Evolutionary conservation across 2,888 invertebrate species (phyloP), one percentile per base, ranked within the genome.

Genomic region (Geotrupes spiniger): DNA sequence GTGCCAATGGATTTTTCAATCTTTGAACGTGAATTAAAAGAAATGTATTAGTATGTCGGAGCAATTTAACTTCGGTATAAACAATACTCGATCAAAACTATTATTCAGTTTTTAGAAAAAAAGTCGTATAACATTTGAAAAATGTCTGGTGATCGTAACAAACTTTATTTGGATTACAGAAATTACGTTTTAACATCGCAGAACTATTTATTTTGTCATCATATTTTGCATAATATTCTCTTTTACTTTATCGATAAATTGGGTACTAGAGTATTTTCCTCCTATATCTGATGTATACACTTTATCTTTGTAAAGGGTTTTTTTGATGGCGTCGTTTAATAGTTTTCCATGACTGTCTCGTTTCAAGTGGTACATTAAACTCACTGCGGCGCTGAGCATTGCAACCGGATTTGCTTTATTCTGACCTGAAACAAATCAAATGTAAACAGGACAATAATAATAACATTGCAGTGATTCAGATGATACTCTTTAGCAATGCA

Each of bases 401-500:
- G 62, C 63, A 4, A 55, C 44, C 0, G 65, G 65, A 49, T 65
- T 65, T 4, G 61, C 63, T 8, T 49, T 36, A 36, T 60, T 54
- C 44, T 56, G 53, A 14, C 54, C 57, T 55, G 42, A 29, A 37
- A 56, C 12, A 4, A 38, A 46, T 39, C 33, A 39, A 17, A 17
- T 33, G 15, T 29, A 1, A 4, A n/a, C n/a, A n/a, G n/a, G n/a
- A n/a, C n/a, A n/a, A n/a, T n/a, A n/a, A n/a, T n/a, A n/a, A n/a
- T n/a, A n/a, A n/a, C n/a, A n/a, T n/a, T n/a, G n/a, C n/a, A n/a
- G n/a, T n/a, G n/a, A 21, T 21, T 21, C 6, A 21, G 21, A 21
- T 21, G 3, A 21, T 21, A 3, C 0, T 90, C 82, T 15, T 92
- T 92, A 40, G 97, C 98, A 9, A 97, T 96, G n/a, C n/a, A n/a